Conservation (phyloP, 2,113 vertebrate species). For the Ictalurus furcatus region DNA sequence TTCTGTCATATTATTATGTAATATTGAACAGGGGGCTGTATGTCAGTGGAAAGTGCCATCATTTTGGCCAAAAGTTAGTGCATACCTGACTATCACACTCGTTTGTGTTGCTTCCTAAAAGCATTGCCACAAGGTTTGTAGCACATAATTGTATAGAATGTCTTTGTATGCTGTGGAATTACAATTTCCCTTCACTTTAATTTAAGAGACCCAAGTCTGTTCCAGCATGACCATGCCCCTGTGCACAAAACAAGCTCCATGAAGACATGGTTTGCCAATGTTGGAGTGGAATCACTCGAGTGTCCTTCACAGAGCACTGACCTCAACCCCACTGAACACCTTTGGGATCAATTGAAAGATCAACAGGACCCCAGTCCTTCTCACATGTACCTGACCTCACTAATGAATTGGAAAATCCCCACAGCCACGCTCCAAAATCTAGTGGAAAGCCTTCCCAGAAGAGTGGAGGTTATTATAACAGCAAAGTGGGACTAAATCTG, state of each 20-base stretch:
- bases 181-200: not conserved
- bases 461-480: not conserved
- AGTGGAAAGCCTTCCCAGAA: not conserved
- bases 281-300: not conserved
- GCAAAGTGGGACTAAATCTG: not conserved
- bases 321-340: not conserved
- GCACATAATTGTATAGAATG: not conserved
- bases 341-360: not conserved
- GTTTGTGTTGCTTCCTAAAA: not conserved
- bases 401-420: not conserved
- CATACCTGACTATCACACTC: not conserved
- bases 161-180: not conserved
- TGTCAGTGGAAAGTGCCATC: not conserved
- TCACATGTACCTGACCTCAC: not conserved
- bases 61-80: not conserved
- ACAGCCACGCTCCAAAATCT: not conserved
- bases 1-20: not conserved
- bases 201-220: not conserved
- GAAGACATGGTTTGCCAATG: not conserved
- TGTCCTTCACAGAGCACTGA: not conserved
- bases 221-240: not conserved
- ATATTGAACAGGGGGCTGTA: slow-evolving; percentile 1
- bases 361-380: not conserved
- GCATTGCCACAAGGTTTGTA: not conserved
- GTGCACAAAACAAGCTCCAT: not conserved